Conservation (phyloP, 1,140 invertebrate species). For the Lasaia peninsularis region DNA sequence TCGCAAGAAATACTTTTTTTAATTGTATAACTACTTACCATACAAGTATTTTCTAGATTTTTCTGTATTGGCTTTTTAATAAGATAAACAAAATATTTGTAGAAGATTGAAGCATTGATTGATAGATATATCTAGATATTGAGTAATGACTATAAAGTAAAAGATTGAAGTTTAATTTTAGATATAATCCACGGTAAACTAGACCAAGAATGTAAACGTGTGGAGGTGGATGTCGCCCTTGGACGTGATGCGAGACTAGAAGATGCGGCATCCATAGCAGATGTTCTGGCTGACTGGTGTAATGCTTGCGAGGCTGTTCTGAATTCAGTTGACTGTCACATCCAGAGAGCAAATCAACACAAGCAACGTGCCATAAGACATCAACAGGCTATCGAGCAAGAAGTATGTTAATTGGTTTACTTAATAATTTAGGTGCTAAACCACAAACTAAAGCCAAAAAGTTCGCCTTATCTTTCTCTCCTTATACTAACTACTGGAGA, state of each 20-base stretch:
- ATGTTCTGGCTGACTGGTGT: constrained; percentile 93
- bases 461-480: no score
- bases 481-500: no score
- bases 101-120: no score
- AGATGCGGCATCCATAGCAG: constrained; percentile 86
- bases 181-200: constrained; percentile 98
- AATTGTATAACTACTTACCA: no score
- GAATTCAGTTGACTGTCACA: constrained; percentile 92
- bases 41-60: no score
- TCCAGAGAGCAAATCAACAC: constrained; percentile 89
- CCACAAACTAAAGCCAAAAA: no score
- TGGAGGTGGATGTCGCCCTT: constrained; percentile 96
- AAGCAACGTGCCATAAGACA: constrained; percentile 89
- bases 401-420: constrained; percentile 79
- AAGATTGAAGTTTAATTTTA: no score
- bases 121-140: no score
- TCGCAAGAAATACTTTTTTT: no score
- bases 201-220: constrained; percentile 94
- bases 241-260: constrained; percentile 93
- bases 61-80: no score
- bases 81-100: no score
- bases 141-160: no score
- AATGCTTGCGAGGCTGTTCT: constrained; percentile 93
- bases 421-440: constrained; percentile 11
- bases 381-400: constrained; percentile 90